These are phyloP conservation scores for Pseudonaja textilis DNA, from an alignment of 2,113 vertebrate species.

Conservation along the genomic window DNA sequence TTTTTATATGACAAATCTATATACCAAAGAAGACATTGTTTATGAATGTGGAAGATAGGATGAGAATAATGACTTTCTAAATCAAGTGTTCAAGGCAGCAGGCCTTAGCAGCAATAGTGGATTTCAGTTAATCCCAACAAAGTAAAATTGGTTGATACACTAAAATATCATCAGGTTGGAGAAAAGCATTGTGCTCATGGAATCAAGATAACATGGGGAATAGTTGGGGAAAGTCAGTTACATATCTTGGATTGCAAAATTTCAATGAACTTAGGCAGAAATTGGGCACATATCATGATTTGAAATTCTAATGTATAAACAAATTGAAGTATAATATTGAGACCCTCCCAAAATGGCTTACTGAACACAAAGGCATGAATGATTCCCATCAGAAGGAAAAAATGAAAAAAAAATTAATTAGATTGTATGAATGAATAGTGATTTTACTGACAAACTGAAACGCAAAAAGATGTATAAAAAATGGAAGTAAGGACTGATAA, in stretches of 20 bases:
- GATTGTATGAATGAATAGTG: not conserved
- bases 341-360: not conserved
- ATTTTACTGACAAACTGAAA: not conserved
- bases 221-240: not conserved
- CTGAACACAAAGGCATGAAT: not conserved
- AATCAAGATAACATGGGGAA: not conserved
- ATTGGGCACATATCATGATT: not conserved
- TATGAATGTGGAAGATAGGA: not conserved
- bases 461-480: not conserved
- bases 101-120: not conserved
- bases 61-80: not conserved
- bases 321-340: not conserved
- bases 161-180: not conserved
- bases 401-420: no score
- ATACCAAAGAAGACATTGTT: not conserved
- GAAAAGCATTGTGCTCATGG: not conserved
- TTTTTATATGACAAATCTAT: not conserved
- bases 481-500: not conserved
- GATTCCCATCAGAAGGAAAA: not conserved
- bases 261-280: not conserved
- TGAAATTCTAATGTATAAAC: not conserved
- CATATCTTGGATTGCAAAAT: not conserved
- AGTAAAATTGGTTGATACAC: not conserved
- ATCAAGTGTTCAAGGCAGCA: not conserved
- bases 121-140: not conserved